These are phyloP conservation scores for Nomada fucata DNA, from an alignment of 2,888 invertebrate genomes.

Conservation along the genomic window DNA sequence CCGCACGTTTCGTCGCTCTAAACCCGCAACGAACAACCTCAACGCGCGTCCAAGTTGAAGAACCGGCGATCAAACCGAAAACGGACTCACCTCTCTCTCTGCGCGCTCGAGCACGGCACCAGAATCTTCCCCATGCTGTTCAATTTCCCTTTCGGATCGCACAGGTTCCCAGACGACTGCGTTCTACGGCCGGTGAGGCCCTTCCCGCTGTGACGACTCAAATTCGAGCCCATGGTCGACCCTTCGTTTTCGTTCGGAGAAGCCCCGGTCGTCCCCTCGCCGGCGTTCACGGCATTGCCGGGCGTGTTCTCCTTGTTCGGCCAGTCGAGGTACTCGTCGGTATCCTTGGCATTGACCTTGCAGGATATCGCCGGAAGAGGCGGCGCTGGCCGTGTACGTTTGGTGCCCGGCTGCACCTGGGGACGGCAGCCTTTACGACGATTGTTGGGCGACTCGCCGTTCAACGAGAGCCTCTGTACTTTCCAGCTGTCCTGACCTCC, in stretches of 20 bases:
- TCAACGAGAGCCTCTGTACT: conserved; percentile 71
- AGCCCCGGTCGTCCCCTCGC: conserved; percentile 31
- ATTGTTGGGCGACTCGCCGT: conserved; percentile 69
- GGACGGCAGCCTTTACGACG: conserved; percentile 71
- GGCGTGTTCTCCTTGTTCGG: conserved; percentile 80
- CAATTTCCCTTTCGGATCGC: conserved; percentile 85
- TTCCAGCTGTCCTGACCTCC: conserved; percentile 73
- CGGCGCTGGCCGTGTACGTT: conserved; percentile 60
- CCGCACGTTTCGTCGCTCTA: no score
- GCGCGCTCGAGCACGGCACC: conserved; percentile 80
- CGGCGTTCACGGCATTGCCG: conserved; percentile 73
- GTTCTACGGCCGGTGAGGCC: conserved; percentile 89
- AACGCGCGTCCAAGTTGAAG: no score
- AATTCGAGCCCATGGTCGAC: conserved; percentile 90
- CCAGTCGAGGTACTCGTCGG: conserved; percentile 76
- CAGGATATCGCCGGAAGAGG: conserved; percentile 73
- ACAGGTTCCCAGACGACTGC: conserved; percentile 90
- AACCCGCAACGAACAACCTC: no score
- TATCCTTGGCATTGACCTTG: conserved; percentile 78
- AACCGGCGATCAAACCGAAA: no score
- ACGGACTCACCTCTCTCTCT: conserved; percentile 75
- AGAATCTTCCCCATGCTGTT: conserved; percentile 81
- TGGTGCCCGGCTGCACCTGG: conserved; percentile 67
- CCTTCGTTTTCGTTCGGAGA: conserved; percentile 28
- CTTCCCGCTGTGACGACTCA: conserved; percentile 91